Percentiles rank a stretch among this genome's conserved stretches.
Evolutionary conservation across 1,140 invertebrate genomes (phyloP).

Genomic region (Maconellicoccus hirsutus): DNA sequence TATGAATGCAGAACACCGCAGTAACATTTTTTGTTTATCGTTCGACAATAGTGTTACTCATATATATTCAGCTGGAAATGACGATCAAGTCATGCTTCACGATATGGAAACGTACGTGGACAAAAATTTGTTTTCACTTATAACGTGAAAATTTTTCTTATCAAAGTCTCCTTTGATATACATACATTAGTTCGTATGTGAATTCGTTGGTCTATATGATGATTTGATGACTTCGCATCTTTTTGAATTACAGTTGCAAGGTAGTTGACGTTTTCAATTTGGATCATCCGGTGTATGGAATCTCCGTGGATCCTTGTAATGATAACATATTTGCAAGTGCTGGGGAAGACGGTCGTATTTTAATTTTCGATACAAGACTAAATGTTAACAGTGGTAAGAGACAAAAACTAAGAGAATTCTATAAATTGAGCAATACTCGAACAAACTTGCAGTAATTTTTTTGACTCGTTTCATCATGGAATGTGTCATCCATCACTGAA

Average conservation of each 20-base stretch:
- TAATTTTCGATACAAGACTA: constrained; percentile 72
- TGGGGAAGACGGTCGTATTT: constrained; percentile 75
- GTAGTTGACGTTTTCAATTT: constrained; percentile 66
- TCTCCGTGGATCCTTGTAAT: constrained; percentile 74
- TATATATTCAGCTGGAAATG: constrained; percentile 87
- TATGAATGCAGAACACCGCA: constrained; percentile 74
- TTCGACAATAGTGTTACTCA: constrained; percentile 66
- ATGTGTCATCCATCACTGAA: too few relatives aligned
- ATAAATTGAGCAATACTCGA: too few relatives aligned
- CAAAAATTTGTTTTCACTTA: too few relatives aligned
- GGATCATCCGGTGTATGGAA: constrained; percentile 77
- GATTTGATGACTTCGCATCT: too few relatives aligned
- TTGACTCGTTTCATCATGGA: too few relatives aligned
- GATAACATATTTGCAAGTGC: constrained; percentile 74
- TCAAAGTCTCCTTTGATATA: too few relatives aligned
- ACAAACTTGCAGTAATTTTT: too few relatives aligned
- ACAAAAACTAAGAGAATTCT: too few relatives aligned
- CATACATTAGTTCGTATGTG: too few relatives aligned
- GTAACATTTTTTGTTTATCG: constrained; percentile 86
- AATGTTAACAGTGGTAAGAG: constrained; percentile 35
- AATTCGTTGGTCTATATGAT: background rate
- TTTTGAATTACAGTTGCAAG: constrained; percentile 43
- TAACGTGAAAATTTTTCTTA: too few relatives aligned
- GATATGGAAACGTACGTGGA: constrained; percentile 64
- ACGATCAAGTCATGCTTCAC: constrained; percentile 84